Percentiles rank a stretch among this genome's conserved stretches.
These are phyloP conservation scores for Xerus inauris DNA, from an alignment of 2,113 vertebrate genomes.

Conservation along the genomic window DNA sequence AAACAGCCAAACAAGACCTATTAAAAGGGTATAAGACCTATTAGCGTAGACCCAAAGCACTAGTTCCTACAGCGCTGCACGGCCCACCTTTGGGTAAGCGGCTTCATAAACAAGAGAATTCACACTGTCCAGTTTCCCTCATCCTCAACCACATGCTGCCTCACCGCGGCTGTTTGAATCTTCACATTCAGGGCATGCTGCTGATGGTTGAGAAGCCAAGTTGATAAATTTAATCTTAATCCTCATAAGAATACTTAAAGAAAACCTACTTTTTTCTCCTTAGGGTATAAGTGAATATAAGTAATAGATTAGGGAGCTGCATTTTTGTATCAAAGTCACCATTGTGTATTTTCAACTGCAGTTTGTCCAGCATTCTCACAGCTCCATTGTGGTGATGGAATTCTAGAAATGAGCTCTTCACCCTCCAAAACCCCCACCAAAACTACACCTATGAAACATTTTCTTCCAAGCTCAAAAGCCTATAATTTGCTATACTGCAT, in stretches of 20 bases:
- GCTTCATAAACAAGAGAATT: too few relatives aligned
- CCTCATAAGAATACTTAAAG: background rate
- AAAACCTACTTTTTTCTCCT: background rate
- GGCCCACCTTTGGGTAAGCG: too few relatives aligned
- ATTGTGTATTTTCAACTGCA: background rate
- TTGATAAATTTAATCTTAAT: background rate
- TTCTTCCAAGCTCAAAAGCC: background rate
- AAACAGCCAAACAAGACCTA: conserved; percentile 94
- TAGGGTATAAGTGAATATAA: background rate
- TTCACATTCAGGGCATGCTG: background rate
- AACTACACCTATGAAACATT: background rate
- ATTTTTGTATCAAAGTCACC: background rate
- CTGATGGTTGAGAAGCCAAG: background rate
- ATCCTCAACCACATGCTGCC: too few relatives aligned
- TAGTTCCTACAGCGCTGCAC: fast-evolving
- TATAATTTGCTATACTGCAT: background rate
- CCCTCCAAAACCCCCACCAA: background rate
- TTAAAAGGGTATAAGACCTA: background rate
- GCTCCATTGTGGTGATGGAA: background rate
- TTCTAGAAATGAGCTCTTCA: background rate
- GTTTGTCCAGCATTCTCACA: background rate
- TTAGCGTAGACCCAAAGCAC: background rate
- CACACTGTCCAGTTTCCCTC: too few relatives aligned
- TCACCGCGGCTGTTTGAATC: background rate
- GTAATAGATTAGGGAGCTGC: background rate